Percentiles rank a stretch among this genome's conserved stretches.
phyloP scores from a whole-genome alignment of 2,113 vertebrate genomes.

The Phainopepla nitens region DNA sequence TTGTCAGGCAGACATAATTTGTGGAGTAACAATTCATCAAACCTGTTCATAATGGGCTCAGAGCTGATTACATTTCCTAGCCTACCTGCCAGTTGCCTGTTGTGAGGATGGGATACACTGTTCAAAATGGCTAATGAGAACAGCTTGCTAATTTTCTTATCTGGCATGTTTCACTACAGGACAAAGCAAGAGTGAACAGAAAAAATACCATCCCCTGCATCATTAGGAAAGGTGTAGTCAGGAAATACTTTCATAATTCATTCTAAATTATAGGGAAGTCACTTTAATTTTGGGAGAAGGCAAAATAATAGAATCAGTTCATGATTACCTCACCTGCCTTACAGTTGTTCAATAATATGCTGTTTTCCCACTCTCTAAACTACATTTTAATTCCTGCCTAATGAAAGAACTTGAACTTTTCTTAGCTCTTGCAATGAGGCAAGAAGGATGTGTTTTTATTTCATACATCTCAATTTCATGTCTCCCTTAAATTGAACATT shows the following conservation, averaged over 20 bases:
- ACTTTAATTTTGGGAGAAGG: background rate
- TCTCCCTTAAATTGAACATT: background rate
- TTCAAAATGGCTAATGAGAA: background rate
- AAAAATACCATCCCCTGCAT: background rate
- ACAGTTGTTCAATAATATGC: background rate
- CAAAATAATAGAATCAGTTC: background rate
- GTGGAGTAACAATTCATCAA: background rate
- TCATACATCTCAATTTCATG: background rate
- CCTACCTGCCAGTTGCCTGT: background rate
- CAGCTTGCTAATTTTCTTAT: background rate
- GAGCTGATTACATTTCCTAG: background rate
- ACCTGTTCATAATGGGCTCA: background rate
- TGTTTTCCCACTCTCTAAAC: background rate
- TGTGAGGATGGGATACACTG: background rate
- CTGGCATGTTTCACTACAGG: background rate
- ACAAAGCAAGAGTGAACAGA: background rate
- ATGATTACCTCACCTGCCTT: slow-evolving; percentile 6
- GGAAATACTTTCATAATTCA: background rate
- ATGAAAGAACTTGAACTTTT: background rate
- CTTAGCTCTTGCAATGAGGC: background rate
- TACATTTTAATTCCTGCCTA: background rate
- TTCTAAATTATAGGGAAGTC: background rate
- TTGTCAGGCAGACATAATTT: background rate
- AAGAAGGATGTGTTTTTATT: background rate
- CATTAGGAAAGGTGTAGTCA: background rate